Evolutionary conservation across 1,140 invertebrate species (phyloP).

Genomic region (Bombus confusus): DNA sequence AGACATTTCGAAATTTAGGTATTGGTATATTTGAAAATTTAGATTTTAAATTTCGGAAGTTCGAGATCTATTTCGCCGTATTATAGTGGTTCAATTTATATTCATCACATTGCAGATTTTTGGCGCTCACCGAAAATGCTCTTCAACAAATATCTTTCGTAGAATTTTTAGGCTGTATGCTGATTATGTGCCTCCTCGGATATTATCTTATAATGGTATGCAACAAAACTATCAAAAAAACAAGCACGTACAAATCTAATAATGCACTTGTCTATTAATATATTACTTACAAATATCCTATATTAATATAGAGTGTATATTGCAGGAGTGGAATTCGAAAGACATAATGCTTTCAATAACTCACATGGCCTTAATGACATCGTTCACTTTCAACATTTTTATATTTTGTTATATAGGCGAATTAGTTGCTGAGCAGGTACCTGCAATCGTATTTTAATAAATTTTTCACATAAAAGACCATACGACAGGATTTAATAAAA

Average conservation of each 20-base stretch:
- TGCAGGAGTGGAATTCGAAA: conserved; percentile 62
- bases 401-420: conserved; percentile 72
- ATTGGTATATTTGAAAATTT: not conserved
- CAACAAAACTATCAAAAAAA: not conserved
- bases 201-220: conserved; percentile 72
- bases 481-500: not conserved
- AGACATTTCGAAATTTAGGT: too few relatives aligned
- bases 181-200: conserved; percentile 70
- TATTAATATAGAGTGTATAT: not conserved
- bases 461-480: not conserved
- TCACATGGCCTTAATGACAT: conserved; percentile 36
- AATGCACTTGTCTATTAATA: too few relatives aligned
- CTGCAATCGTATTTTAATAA: not conserved
- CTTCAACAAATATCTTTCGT: conserved; percentile 69
- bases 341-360: not conserved
- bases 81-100: not conserved
- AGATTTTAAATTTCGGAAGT: too few relatives aligned
- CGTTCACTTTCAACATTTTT: conserved; percentile 65
- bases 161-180: conserved; percentile 70
- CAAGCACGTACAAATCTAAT: too few relatives aligned
- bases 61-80: too few relatives aligned
- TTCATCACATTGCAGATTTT: conserved; percentile 57
- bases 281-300: too few relatives aligned
- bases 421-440: conserved; percentile 60
- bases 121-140: conserved; percentile 54